phyloP scores from a whole-genome alignment of 2,888 invertebrate genomes.

The Phytoseiulus persimilis region DNA sequence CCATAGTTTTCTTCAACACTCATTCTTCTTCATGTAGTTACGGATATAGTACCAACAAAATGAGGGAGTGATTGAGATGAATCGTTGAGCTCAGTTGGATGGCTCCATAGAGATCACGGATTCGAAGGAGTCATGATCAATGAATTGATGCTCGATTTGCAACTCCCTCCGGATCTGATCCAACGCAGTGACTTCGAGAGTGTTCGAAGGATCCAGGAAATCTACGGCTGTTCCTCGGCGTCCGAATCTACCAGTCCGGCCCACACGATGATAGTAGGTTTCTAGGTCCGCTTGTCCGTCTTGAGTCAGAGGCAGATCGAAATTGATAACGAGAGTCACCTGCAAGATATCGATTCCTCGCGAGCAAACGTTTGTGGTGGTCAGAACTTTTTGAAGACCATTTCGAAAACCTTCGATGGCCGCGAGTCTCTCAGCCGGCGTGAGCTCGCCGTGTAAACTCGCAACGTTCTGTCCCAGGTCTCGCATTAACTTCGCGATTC shows the following conservation, averaged over 20 bases:
- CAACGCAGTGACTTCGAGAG: not conserved
- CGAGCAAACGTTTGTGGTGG: slow-evolving; percentile 58
- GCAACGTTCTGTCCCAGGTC: slow-evolving; percentile 78
- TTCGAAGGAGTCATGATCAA: not conserved
- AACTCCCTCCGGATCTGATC: not conserved
- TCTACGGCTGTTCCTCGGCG: slow-evolving; percentile 13
- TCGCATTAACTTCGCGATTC: not conserved
- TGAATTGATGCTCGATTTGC: not conserved
- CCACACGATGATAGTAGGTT: slow-evolving; percentile 28
- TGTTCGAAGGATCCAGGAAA: not conserved
- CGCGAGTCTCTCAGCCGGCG: slow-evolving; percentile 79
- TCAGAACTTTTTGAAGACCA: slow-evolving; percentile 85
- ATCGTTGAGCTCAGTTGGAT: no score
- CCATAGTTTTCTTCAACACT: no score
- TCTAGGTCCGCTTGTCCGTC: slow-evolving; percentile 52
- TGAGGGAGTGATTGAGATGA: no score
- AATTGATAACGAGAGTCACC: slow-evolving; percentile 96
- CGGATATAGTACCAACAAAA: no score
- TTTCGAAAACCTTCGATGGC: slow-evolving; percentile 83
- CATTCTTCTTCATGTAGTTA: no score
- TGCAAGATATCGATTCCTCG: slow-evolving; percentile 87
- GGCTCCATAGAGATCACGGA: no score
- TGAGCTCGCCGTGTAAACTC: slow-evolving; percentile 80
- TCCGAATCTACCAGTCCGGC: not conserved
- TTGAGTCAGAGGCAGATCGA: slow-evolving; percentile 81